phyloP scores from a whole-genome alignment of 2,888 invertebrate species.

The Ferrisia virgata region DNA sequence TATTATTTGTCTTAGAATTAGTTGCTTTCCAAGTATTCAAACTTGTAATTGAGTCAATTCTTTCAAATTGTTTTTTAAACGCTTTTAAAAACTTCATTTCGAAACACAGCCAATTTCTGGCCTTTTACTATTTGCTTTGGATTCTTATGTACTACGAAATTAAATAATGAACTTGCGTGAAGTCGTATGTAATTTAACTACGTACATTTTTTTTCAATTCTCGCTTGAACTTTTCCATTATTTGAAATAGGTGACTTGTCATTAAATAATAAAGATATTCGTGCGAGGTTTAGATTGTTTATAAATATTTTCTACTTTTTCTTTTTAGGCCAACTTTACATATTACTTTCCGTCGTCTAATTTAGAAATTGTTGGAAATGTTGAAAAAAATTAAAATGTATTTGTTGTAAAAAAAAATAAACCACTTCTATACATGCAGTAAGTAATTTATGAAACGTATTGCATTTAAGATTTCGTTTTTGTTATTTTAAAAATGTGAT shows the following conservation, averaged over 20 bases:
- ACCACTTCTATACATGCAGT: no score
- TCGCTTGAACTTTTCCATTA: not conserved
- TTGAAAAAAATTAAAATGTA: not conserved
- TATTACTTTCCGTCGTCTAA: not conserved
- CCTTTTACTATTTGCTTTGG: not conserved
- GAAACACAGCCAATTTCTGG: not conserved
- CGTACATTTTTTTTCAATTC: not conserved
- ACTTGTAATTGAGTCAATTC: not conserved
- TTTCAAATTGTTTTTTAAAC: not conserved
- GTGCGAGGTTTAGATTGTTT: not conserved
- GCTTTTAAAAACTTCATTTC: not conserved
- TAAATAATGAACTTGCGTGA: not conserved
- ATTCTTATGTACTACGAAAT: not conserved
- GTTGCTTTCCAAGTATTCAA: not conserved
- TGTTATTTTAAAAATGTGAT: slow-evolving; percentile 2
- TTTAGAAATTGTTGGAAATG: not conserved
- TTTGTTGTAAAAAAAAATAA: not conserved
- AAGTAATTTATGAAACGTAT: not conserved
- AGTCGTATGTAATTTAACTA: not conserved
- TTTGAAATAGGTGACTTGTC: not conserved
- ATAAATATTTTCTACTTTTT: not conserved
- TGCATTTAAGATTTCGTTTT: slow-evolving; percentile 6
- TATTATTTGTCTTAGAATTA: not conserved
- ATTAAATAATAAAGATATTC: not conserved
- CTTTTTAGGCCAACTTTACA: not conserved